A percentile compares a stretch with the other conserved stretches of the same genome.
These are phyloP conservation scores for Catotricha subobsoleta DNA, from an alignment of 2,888 invertebrate genomes.

Conservation along the genomic window DNA sequence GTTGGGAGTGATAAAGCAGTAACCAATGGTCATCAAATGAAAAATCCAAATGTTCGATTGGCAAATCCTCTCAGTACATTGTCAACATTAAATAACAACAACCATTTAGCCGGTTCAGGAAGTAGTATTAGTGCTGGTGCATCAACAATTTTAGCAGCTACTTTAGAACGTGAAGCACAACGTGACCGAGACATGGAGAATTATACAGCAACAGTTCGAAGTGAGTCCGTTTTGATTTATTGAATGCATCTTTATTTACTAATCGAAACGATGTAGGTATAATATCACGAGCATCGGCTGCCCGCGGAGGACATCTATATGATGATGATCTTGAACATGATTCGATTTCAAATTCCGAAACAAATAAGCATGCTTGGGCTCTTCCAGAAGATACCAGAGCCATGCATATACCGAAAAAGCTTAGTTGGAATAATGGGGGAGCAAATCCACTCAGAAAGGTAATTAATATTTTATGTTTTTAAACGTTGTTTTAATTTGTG, in stretches of 20 bases:
- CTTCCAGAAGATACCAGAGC: slow-evolving; percentile 30
- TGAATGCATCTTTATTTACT: neutral
- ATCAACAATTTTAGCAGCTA: slow-evolving; percentile 40
- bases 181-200: slow-evolving; percentile 28
- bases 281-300: slow-evolving; percentile 29
- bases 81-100: slow-evolving; percentile 14
- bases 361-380: neutral
- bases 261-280: slow-evolving; percentile 24
- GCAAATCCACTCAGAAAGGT: slow-evolving; percentile 5
- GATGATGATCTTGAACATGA: slow-evolving; percentile 29
- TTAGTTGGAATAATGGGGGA: slow-evolving; percentile 54
- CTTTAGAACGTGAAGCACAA: slow-evolving; percentile 27
- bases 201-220: slow-evolving; percentile 39
- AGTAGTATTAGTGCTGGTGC: slow-evolving; percentile 39
- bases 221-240: slow-evolving; percentile 23
- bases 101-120: slow-evolving; percentile 31
- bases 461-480: neutral
- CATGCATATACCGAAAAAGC: slow-evolving; percentile 40
- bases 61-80: slow-evolving; percentile 2
- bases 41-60: slow-evolving; percentile 4
- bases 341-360: slow-evolving; percentile 18
- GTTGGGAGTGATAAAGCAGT: slow-evolving; percentile 23
- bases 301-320: slow-evolving; percentile 25
- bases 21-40: slow-evolving; percentile 9
- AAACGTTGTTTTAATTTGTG: neutral